These are phyloP conservation scores for Ceriagrion tenellum DNA, from an alignment of 2,888 invertebrate genomes.

Conservation along the genomic window DNA sequence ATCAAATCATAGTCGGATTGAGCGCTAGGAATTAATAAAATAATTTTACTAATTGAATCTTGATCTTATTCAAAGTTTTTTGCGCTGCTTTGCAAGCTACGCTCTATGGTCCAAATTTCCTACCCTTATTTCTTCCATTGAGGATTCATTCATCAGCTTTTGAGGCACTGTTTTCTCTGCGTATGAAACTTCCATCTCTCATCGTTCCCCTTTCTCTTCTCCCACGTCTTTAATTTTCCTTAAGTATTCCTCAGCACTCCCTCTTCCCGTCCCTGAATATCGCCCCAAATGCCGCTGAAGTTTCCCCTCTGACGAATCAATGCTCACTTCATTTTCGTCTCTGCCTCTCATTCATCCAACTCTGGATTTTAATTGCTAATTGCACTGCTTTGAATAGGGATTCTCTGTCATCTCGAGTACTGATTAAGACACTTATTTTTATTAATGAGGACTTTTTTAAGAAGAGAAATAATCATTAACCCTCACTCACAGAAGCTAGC, in stretches of 20 bases:
- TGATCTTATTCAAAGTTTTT: too few species aligned
- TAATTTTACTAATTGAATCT: too few species aligned
- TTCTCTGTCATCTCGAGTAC: background rate
- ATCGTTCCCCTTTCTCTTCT: background rate
- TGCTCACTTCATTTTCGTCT: background rate
- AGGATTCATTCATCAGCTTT: background rate
- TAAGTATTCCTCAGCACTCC: background rate
- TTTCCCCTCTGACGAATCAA: background rate
- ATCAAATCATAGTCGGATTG: too few species aligned
- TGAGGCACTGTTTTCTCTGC: background rate
- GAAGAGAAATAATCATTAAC: background rate
- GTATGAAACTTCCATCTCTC: background rate
- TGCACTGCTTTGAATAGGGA: background rate
- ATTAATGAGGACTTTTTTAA: background rate
- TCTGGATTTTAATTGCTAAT: background rate
- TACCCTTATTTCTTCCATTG: too few species aligned
- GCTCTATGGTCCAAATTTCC: too few species aligned
- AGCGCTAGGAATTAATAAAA: too few species aligned
- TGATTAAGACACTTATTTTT: background rate
- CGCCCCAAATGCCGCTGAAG: background rate
- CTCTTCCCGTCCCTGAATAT: background rate
- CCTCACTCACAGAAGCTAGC: background rate
- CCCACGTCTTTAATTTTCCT: background rate
- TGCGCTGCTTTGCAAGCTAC: too few species aligned
- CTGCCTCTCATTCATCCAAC: background rate